Evolutionary conservation across 2,113 vertebrate genomes (phyloP).

Genomic region (Phasianus colchicus): DNA sequence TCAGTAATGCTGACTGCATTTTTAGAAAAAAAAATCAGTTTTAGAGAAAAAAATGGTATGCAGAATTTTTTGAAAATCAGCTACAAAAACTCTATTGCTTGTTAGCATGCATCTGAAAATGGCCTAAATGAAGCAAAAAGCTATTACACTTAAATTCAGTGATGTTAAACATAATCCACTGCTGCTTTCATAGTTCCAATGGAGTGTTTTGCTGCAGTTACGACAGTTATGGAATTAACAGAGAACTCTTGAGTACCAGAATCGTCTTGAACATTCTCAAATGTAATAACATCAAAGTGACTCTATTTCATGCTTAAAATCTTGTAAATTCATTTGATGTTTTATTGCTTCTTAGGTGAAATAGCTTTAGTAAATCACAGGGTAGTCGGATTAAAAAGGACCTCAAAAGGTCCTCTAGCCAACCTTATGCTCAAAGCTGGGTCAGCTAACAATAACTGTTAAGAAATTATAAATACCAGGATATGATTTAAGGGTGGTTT

Average conservation of each 20-base stretch:
- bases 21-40: not conserved
- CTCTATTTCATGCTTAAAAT: not conserved
- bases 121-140: not conserved
- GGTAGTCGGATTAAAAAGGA: not conserved
- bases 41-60: not conserved
- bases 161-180: not conserved
- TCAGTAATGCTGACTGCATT: not conserved
- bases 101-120: not conserved
- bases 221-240: not conserved
- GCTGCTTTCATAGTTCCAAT: not conserved
- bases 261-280: not conserved
- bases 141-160: not conserved
- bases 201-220: not conserved
- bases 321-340: not conserved
- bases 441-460: not conserved
- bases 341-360: not conserved
- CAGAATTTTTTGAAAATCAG: not conserved
- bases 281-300: not conserved
- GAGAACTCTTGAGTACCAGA: not conserved
- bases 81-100: not conserved
- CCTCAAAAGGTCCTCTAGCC: not conserved
- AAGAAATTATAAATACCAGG: not conserved
- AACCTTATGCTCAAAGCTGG: not conserved
- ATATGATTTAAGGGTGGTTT: not conserved
- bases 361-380: not conserved